phyloP scores from a whole-genome alignment of 2,888 invertebrate genomes.

The Melangyna quadrimaculata region DNA sequence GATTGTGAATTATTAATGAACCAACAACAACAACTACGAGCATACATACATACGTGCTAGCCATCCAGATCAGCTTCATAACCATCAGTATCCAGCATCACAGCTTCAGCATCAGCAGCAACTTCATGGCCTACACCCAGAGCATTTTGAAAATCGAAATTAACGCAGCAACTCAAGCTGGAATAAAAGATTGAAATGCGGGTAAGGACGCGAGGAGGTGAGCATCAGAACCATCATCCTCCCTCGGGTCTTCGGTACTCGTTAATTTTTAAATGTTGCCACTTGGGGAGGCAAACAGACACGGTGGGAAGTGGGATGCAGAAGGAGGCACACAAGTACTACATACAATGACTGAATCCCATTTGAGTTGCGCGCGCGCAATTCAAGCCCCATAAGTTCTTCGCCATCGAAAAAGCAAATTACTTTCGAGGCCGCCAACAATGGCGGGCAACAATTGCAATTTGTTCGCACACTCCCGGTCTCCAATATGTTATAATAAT shows the following conservation, averaged over 20 bases:
- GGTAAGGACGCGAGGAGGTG: conserved; percentile 23
- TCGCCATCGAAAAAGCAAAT: conserved; percentile 72
- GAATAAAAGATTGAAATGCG: conserved; percentile 33
- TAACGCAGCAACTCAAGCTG: conserved; percentile 47
- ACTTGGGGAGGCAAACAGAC: conserved; percentile 65
- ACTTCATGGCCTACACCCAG: conserved; percentile 61
- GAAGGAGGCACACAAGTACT: conserved; percentile 3
- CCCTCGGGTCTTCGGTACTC: conserved; percentile 47
- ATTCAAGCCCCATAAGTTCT: conserved; percentile 56
- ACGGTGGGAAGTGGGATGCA: conserved; percentile 46
- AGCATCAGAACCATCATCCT: conserved; percentile 10
- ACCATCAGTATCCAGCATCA: neutral
- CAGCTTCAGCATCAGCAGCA: neutral
- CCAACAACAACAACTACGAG: conserved; percentile 59
- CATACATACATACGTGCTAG: conserved; percentile 50
- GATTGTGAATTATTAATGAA: conserved; percentile 80
- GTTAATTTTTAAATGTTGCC: conserved; percentile 70
- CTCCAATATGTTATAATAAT: conserved; percentile 66
- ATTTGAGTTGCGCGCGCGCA: conserved; percentile 50
- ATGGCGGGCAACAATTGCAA: conserved; percentile 81
- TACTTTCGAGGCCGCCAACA: conserved; percentile 75
- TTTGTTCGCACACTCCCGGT: conserved; percentile 79
- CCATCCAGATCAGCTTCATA: conserved; percentile 63
- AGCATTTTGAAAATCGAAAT: conserved; percentile 60
- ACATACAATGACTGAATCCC: conserved; percentile 23